Conservation (phyloP, 2,113 vertebrate genomes). For the Pseudopipra pipra region DNA sequence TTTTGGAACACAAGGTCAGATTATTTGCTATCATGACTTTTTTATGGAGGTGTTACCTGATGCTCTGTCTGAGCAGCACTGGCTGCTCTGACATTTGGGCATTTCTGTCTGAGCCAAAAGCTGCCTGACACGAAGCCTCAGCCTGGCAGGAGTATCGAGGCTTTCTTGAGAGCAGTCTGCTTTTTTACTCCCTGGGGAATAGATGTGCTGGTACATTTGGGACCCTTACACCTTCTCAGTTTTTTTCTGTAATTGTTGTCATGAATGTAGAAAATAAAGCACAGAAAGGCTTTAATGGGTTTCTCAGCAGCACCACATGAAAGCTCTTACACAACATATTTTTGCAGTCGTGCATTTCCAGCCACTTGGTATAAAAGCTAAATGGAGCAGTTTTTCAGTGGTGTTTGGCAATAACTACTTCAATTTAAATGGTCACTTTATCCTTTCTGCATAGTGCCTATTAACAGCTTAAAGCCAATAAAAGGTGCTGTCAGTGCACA, state of each 20-base stretch:
- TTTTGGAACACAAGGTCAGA: background rate
- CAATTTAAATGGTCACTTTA: background rate
- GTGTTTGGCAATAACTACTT: background rate
- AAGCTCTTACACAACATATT: background rate
- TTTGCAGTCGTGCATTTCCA: background rate
- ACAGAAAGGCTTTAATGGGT: background rate
- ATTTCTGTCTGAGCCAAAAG: background rate
- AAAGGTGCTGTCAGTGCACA: background rate
- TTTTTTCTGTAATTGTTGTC: background rate
- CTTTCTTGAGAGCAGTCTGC: background rate
- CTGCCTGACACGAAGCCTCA: background rate
- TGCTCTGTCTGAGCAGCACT: background rate
- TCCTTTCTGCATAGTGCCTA: background rate
- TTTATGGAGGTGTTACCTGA: background rate
- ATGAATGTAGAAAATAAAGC: background rate
- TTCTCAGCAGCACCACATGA: background rate
- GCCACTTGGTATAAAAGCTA: background rate
- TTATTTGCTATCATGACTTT: background rate
- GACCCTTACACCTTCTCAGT: background rate
- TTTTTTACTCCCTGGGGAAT: background rate
- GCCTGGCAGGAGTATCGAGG: background rate
- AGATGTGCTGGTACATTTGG: background rate
- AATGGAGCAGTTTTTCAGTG: background rate
- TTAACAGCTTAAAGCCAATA: background rate
- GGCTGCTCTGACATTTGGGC: conserved; percentile 23